These are phyloP conservation scores for Epinotia demarniana DNA, from an alignment of 2,888 invertebrate species.

Conservation along the genomic window DNA sequence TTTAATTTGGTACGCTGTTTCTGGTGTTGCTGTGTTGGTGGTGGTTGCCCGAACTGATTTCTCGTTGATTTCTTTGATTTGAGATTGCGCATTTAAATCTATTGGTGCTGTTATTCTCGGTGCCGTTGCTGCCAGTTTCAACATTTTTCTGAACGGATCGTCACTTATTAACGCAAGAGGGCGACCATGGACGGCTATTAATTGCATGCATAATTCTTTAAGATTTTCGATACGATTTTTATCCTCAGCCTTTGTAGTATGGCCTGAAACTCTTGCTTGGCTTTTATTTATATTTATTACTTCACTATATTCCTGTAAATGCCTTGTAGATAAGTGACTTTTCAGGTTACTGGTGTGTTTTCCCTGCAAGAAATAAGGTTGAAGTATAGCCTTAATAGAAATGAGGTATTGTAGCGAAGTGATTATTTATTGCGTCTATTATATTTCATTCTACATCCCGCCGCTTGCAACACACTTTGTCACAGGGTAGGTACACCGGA, in stretches of 20 bases:
- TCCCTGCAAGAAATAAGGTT: slow-evolving; percentile 17
- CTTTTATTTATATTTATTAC: background rate
- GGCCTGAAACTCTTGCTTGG: background rate
- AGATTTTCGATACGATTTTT: background rate
- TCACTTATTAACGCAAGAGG: slow-evolving; percentile 19
- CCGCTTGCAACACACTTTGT: too few species aligned
- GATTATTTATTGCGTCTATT: too few species aligned
- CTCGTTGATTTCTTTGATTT: slow-evolving; percentile 6
- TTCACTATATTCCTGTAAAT: slow-evolving; percentile 17
- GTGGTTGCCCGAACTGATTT: background rate
- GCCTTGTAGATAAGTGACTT: slow-evolving; percentile 1
- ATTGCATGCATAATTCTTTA: slow-evolving; percentile 11
- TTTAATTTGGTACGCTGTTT: slow-evolving; percentile 13
- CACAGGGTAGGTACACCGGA: too few species aligned
- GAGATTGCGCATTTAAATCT: background rate
- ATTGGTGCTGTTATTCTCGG: background rate
- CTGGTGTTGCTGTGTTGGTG: background rate
- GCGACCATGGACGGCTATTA: slow-evolving; percentile 15
- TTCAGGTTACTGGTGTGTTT: slow-evolving; percentile 17
- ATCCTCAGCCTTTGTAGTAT: background rate
- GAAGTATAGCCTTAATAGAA: background rate
- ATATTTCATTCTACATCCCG: too few species aligned
- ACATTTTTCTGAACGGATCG: slow-evolving; percentile 3
- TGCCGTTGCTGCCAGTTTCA: slow-evolving; percentile 10
- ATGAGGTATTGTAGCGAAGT: too few species aligned